Evolutionary conservation across 2,888 invertebrate species (phyloP), one percentile per base, ranked within the genome.

Genomic region (Caenorhabditis japonica): DNA sequence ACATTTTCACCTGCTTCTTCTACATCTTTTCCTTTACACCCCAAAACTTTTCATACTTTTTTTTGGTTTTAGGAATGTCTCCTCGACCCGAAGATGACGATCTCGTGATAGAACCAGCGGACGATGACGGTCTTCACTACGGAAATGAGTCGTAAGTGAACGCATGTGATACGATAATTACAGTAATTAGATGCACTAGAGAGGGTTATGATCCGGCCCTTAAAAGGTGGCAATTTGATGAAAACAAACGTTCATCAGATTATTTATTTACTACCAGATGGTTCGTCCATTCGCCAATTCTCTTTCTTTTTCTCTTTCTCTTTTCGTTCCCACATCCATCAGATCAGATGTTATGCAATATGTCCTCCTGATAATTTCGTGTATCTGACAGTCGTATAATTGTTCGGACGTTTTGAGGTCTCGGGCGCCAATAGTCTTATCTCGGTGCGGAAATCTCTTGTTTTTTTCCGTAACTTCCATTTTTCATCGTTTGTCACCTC

Each of bases 81-180:
- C 79, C 77, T 38, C 73, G 73, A 15, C 80, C 79, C 4, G 72
- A 72, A 36, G 76, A 86, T 66, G 84, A 84, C 55, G 85, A 85
- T 76, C 70, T 86, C 43, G 83, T 86, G 75, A 85, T 86, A 58
- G 86, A 86, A 61, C 86, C 86, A 36, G 82, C 86, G 13, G 82
- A 81, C 34, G 86, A 86, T 64, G 84, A 84, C 53, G 86, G 86
- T 64, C 79, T 86, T 52, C 79, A 84, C 61, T 86, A 84, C 69
- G 85, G 85, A 33, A 85, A 85, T 58, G 56, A 71, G 47, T 84
- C 86, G 85, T 86, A 59, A 79, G 83, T 70, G 33, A 44, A n/a
- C n/a, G n/a, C n/a, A n/a, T 47, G 3, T 41, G 38, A 30, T 51
- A 36, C 36, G 39, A 44, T 59, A 43, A 59, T 56, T 33, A 56